phyloP scores from a whole-genome alignment of 2,888 invertebrate species.

The Xestia c-nigrum region DNA sequence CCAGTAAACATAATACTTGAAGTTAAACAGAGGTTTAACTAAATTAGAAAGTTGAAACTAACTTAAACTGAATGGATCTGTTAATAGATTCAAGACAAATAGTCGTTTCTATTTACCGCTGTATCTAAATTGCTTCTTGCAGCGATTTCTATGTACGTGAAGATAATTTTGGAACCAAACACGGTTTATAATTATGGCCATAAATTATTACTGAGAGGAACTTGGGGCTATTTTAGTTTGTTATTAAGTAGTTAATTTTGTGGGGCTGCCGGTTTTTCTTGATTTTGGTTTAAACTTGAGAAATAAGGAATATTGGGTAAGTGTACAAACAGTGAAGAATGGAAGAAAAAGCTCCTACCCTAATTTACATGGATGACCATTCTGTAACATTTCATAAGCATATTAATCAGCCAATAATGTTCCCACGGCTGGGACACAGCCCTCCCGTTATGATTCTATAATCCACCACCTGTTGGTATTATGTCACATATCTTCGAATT shows the following conservation, averaged over 20 bases:
- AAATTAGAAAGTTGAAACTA: slow-evolving; percentile 46
- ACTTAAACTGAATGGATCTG: slow-evolving; percentile 41
- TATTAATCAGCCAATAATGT: too few species aligned
- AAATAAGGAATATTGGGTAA: neutral
- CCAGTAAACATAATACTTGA: slow-evolving; percentile 15
- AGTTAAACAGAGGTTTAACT: slow-evolving; percentile 36
- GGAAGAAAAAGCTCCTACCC: neutral
- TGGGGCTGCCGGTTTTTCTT: slow-evolving; percentile 17
- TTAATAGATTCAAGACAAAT: slow-evolving; percentile 59
- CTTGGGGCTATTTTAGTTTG: slow-evolving; percentile 29
- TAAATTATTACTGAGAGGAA: slow-evolving; percentile 37
- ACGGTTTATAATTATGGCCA: slow-evolving; percentile 34
- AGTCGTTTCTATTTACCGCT: slow-evolving; percentile 35
- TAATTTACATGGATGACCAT: neutral
- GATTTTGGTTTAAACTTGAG: neutral
- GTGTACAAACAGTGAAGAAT: too few species aligned
- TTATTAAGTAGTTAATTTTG: slow-evolving; percentile 25
- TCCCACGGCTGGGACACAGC: too few species aligned
- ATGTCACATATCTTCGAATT: too few species aligned
- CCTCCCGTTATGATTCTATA: too few species aligned
- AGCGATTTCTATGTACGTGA: slow-evolving; percentile 32
- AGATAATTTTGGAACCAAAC: slow-evolving; percentile 46
- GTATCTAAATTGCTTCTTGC: slow-evolving; percentile 54
- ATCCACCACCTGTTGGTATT: too few species aligned
- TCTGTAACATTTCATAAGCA: neutral